Conservation (phyloP, 2,888 invertebrate species). For the Anagyrus pseudococci region DNA sequence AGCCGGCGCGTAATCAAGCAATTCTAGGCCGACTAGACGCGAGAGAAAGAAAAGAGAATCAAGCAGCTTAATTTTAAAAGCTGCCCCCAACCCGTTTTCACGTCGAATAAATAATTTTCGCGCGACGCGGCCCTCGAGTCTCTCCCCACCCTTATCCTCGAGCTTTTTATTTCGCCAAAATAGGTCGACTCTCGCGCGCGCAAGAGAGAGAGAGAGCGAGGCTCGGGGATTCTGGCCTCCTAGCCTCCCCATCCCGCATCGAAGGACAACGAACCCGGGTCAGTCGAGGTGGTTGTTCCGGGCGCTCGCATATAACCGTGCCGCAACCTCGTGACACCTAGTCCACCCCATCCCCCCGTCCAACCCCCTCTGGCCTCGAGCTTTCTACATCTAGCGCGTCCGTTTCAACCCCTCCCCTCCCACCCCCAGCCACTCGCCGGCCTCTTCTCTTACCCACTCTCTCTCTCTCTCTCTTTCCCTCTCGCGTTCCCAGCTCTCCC, state of each 20-base stretch:
- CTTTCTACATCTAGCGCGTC: conserved; percentile 24
- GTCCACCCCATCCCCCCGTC: too few relatives aligned
- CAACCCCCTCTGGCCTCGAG: conserved; percentile 21
- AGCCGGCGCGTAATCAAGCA: too few relatives aligned
- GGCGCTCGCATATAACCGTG: conserved; percentile 26
- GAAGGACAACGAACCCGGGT: conserved; percentile 55
- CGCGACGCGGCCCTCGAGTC: not conserved
- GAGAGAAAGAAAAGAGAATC: too few relatives aligned
- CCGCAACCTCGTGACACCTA: conserved; percentile 24
- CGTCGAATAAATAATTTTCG: conserved; percentile 36
- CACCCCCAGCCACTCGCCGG: conserved; percentile 11
- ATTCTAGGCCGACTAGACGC: too few relatives aligned
- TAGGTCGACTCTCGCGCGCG: too few relatives aligned
- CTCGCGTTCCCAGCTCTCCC: too few relatives aligned
- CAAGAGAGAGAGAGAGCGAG: too few relatives aligned
- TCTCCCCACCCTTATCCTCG: conserved; percentile 12
- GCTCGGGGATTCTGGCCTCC: not conserved
- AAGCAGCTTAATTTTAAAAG: not conserved
- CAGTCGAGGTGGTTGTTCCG: conserved; percentile 41
- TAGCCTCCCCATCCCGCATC: not conserved
- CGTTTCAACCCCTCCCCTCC: too few relatives aligned
- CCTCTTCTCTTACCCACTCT: conserved; percentile 30
- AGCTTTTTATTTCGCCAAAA: conserved; percentile 35
- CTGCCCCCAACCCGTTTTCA: not conserved
- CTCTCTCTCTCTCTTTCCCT: not conserved